A percentile compares a stretch with the other conserved stretches of the same genome.
phyloP scores from a whole-genome alignment of 2,888 invertebrate genomes.

The Drosophila tanythrix region DNA sequence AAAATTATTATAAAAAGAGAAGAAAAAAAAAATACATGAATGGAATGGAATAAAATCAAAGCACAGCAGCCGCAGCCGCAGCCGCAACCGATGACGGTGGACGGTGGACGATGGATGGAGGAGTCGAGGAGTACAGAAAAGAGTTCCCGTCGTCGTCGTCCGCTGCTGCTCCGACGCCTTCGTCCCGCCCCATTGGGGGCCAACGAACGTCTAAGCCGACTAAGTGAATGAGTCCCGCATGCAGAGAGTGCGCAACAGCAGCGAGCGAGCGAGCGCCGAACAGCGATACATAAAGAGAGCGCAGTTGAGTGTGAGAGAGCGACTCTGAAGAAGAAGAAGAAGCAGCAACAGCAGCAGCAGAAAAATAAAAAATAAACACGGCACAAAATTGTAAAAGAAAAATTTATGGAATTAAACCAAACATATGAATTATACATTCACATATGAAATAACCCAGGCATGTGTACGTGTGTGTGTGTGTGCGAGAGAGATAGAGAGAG shows the following conservation, averaged over 20 bases:
- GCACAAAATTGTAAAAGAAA: constrained; percentile 73
- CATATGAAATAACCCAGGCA: constrained; percentile 32
- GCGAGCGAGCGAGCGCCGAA: constrained; percentile 7
- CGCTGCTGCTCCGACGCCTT: constrained; percentile 12
- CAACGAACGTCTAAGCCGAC: constrained; percentile 78
- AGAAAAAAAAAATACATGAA: constrained; percentile 55
- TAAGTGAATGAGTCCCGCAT: constrained; percentile 46
- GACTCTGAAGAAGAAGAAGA: constrained; percentile 11
- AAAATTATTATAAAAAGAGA: constrained; percentile 24
- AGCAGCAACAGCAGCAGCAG: constrained; percentile 15
- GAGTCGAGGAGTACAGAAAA: constrained; percentile 24
- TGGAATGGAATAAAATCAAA: constrained; percentile 63
- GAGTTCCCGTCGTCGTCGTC: constrained; percentile 36
- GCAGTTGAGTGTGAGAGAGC: constrained; percentile 22
- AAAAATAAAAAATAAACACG: constrained; percentile 27
- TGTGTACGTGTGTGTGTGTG: constrained; percentile 7
- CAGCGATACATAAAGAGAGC: constrained; percentile 13
- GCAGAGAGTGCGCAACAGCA: constrained; percentile 19
- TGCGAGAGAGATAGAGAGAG: constrained; percentile 9
- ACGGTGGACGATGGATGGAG: not conserved
- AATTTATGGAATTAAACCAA: constrained; percentile 77
- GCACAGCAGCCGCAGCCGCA: constrained; percentile 29
- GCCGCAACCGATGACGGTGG: not conserved
- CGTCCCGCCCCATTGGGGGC: constrained; percentile 67
- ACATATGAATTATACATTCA: constrained; percentile 70